Evolutionary conservation across 2,888 invertebrate genomes (phyloP).

Genomic region (Clivina fossor): DNA sequence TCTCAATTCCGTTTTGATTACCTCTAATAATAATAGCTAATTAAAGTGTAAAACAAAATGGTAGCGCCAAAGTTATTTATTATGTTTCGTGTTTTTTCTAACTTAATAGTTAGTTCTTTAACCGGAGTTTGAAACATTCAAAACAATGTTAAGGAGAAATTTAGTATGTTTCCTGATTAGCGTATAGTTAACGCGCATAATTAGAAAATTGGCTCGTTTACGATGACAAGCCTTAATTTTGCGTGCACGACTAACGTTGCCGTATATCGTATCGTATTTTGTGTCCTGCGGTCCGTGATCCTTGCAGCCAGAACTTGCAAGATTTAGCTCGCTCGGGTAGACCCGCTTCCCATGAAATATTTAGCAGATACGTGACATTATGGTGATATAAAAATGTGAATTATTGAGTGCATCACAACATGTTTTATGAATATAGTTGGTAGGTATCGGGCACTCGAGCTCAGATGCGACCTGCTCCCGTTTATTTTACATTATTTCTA

Average conservation of each 20-base stretch:
- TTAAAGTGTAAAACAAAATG: too few relatives aligned
- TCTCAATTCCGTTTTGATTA: too few relatives aligned
- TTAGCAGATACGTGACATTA: conserved; percentile 40
- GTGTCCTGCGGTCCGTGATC: conserved; percentile 2
- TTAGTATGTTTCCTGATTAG: conserved; percentile 19
- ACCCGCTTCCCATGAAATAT: conserved; percentile 40
- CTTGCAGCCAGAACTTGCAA: neutral
- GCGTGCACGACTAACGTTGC: conserved; percentile 12
- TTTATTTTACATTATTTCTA: conserved; percentile 24
- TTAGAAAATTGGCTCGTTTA: conserved; percentile 11
- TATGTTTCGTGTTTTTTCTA: too few relatives aligned
- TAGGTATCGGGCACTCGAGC: conserved; percentile 19
- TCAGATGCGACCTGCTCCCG: neutral
- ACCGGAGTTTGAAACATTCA: too few relatives aligned
- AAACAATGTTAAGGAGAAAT: too few relatives aligned
- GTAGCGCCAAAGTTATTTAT: too few relatives aligned
- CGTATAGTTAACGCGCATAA: conserved; percentile 20
- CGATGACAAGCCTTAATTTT: conserved; percentile 9
- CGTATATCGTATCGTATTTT: neutral
- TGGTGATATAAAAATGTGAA: conserved; percentile 38
- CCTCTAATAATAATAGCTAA: too few relatives aligned
- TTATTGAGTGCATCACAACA: conserved; percentile 34
- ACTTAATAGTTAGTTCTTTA: too few relatives aligned
- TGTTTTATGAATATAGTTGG: conserved; percentile 33
- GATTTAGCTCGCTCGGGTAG: conserved; percentile 14